Base-by-base conservation (phyloP, 1,140 invertebrate genomes). In the Drosophila nigrodunni region DNA sequence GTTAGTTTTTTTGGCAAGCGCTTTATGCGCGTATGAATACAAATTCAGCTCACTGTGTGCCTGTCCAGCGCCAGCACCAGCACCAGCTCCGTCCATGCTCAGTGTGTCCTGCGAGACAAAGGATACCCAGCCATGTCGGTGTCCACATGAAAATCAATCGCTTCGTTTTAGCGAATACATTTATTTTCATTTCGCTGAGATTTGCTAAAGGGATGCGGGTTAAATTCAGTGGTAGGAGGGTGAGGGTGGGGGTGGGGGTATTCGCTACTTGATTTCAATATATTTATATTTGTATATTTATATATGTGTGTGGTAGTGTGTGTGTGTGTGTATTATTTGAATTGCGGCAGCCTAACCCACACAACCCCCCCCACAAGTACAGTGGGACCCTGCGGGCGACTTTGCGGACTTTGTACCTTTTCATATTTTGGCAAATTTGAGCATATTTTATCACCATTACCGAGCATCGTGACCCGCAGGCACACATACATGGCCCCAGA, bases 401-500 rank as follows among this genome's bases (percentile, higher is more conserved):
- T 30, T 30, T 49, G 46, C 41, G 64, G 55, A 59, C 37, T 21
- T 59, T 64, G 76, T 90, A 90, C 85, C 82, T 90, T 90, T 90
- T 90, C 82, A 90, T 90, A 80, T 90, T 30, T 87, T 80, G 83
- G 77, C 87, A 90, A 90, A 87, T 90, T 90, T 91, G 87, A 90
- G 86, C 87, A 90, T 90, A 90, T 90, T 90, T 90, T 90, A 90
- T 90, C 87, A 90, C 87, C 87, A 90, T 90, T 90, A 87, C 87
- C 50, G 44, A 74, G 73, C 59, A 54, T 64, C 64, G 65, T 85
- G 83, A 80, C 85, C 85, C 85, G 78, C 78, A 89, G 85, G 86
- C 86, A 68, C 41, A n/a, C 37, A 18, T 18, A 18, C 54, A 21
- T 62, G 65, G 37, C 59, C 78, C 58, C 44, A 59, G 82, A 76